Base-by-base conservation (phyloP, 2,888 invertebrate genomes). In the Plemyria rubiginata region DNA sequence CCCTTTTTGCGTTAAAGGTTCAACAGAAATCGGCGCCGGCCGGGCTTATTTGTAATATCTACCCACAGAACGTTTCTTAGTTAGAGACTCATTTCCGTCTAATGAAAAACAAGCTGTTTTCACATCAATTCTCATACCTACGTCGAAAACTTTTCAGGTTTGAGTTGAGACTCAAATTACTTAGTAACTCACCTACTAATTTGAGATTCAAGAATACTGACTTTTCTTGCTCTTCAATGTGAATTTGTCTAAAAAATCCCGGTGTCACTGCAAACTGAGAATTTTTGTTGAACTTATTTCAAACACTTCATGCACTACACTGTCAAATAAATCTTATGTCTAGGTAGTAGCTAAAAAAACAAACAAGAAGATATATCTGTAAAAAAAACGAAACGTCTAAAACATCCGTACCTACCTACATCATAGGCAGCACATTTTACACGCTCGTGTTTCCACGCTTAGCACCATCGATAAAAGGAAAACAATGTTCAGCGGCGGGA, bases 401-500 rank as follows among this genome's bases (percentile, higher is more conserved):
- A 58, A 52, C n/a, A 58, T 16, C 54, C 22, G 22, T 22, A 22
- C 22, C 22, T 22, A 22, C 48, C 16, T 48, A 57, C 50, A 54
- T 16, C 55, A 52, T 43, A 43, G 53, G 48, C 12, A 60, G 58
- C 64, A 66, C 66, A 53, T 46, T 64, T 51, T 50, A 50, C 51
- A 58, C 15, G 29, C 53, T 66, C 72, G 69, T 71, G 68, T 60
- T 50, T 45, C 50, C 51, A 64, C 70, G 66, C 72, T 74, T 70
- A 75, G 67, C 69, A 70, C 67, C 67, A 68, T 65, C 72, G 71
- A 71, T 73, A 75, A 77, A 77, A 78, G 76, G 76, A 73, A 76
- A 79, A 75, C 73, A 75, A 75, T 80, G 78, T 78, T 61, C 63
- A 49, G 61, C 65, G 32, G 54, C 67, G 68, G 66, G 67, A 70